phyloP scores from a whole-genome alignment of 2,113 vertebrate genomes.

The Lycaon pictus region DNA sequence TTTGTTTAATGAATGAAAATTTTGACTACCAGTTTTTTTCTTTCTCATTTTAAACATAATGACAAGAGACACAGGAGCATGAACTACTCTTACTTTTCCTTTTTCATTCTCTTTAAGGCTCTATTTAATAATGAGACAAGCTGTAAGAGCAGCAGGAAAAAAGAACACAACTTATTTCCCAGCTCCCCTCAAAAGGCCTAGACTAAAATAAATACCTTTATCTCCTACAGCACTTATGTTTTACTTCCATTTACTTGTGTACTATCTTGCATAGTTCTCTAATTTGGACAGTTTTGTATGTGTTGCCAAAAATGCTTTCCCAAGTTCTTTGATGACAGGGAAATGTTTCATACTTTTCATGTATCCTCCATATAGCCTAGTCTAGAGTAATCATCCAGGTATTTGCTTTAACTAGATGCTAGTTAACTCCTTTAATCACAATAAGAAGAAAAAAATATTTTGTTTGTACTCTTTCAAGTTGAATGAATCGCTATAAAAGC shows the following conservation, averaged over 20 bases:
- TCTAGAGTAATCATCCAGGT: neutral
- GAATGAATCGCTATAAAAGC: conserved; percentile 12
- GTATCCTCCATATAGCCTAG: neutral
- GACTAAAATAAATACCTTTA: conserved; percentile 4
- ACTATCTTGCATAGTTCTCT: neutral
- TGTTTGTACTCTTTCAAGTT: conserved; percentile 14
- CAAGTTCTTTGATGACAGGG: neutral
- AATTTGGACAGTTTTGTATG: neutral
- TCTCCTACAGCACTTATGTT: neutral
- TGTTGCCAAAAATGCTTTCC: neutral
- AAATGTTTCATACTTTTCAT: neutral
- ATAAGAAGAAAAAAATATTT: neutral
- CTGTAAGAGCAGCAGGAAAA: neutral
- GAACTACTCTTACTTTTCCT: neutral
- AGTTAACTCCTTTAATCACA: neutral
- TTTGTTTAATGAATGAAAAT: conserved; percentile 12
- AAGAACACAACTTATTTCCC: neutral
- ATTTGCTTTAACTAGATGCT: neutral
- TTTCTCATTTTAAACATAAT: conserved; percentile 42
- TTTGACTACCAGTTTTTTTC: neutral
- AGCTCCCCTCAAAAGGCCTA: neutral
- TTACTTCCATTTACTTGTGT: neutral
- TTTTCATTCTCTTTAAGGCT: neutral
- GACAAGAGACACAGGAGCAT: neutral
- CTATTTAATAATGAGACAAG: conserved; percentile 3